Conservation (phyloP, 30 jellyfish, hydroid and myxozoan genomes). For the Mastigias papua region DNA sequence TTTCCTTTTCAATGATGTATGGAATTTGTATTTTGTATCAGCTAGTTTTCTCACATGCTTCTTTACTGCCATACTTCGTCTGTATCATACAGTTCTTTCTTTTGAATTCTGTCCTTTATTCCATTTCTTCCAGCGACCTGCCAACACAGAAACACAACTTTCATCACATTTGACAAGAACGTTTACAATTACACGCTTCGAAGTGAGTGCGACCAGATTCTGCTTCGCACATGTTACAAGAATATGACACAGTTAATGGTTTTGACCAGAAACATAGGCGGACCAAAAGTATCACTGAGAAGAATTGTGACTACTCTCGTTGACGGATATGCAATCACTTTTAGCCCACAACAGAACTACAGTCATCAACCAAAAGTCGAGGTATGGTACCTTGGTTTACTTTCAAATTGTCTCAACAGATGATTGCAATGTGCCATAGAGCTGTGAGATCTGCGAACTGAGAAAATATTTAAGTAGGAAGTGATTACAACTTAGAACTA, state of each 20-base stretch:
- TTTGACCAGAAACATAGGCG: constrained; percentile 21
- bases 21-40: too few relatives aligned
- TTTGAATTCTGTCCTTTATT: too few relatives aligned
- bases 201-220: constrained; percentile 72
- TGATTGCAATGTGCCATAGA: too few relatives aligned
- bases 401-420: too few relatives aligned
- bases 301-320: constrained; percentile 58
- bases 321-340: constrained; percentile 36
- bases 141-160: constrained; percentile 66
- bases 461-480: too few relatives aligned
- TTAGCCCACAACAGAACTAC: constrained; percentile 32
- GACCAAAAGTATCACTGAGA: constrained; percentile 2
- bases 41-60: too few relatives aligned
- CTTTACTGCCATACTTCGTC: too few relatives aligned
- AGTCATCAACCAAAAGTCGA: constrained; percentile 34
- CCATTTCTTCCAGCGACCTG: constrained; percentile 56
- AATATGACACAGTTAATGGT: constrained; percentile 76
- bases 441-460: too few relatives aligned
- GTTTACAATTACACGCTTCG: constrained; percentile 58
- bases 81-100: too few relatives aligned
- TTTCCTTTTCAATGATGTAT: too few relatives aligned
- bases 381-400: too few relatives aligned
- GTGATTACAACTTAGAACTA: too few relatives aligned
- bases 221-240: constrained; percentile 76
- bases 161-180: constrained; percentile 66